Evolutionary conservation across 2,888 invertebrate species (phyloP), one percentile per base, ranked within the genome.

Genomic region (Philereme vetulata): DNA sequence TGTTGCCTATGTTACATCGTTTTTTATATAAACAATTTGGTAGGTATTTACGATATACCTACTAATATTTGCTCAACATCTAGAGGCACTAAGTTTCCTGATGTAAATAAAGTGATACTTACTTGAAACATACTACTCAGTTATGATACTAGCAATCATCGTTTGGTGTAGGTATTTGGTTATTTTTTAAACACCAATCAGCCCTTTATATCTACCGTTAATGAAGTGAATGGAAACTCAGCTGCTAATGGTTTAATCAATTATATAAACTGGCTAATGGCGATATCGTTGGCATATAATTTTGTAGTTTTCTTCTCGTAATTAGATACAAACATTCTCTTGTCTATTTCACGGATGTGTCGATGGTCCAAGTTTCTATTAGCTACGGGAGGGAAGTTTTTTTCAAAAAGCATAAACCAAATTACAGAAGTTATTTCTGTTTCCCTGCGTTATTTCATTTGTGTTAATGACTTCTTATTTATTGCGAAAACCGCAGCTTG

Each of bases 301-400:
- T 63, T 61, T 33, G 45, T 42, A 32, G 42, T 9, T 11, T 35
- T 51, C 32, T 10, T 36, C 43, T 45, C 10, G 46, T 53, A 42
- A 44, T 57, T 63, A 21, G 21, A 58, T 62, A 67, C 61, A 53
- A 61, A 61, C 49, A 60, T 56, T 55, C 54, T 56, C 49, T 66
- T 64, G 51, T 46, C 56, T 46, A 59, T 68, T 64, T 51, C 57
- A 64, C 57, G 59, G 56, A 64, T 64, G 60, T 56, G 61, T 64
- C 66, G 60, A 68, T 67, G 56, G 64, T 56, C 61, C 46, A 70
- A 70, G 68, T 68, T 68, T 70, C 47, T 67, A 64, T 67, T 61
- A 60, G 62, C 51, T 60, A 61, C 32, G 60, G 58, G 51, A 59
- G 9, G 47, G 35, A 34, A 65, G 66, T 60, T 68, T 68, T 68